A percentile compares a stretch with the other conserved stretches of the same genome.
phyloP scores from a whole-genome alignment of 2,797 vertebrate genomes.

The Mus minutoides region DNA sequence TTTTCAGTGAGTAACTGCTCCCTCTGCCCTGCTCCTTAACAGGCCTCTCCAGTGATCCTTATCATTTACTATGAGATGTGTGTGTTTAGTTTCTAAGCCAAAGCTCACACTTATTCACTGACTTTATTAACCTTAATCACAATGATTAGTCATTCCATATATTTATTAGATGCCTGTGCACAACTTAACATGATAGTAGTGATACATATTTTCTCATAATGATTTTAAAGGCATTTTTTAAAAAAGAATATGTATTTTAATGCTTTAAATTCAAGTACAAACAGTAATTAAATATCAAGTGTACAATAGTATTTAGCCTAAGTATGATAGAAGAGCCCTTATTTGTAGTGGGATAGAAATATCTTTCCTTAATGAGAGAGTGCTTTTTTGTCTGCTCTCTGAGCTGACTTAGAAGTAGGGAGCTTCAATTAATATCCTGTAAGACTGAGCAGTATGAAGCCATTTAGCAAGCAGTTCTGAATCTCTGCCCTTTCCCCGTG shows the following conservation, averaged over 20 bases:
- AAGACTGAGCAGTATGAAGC: background rate
- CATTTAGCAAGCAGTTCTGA: slow-evolving; percentile 34
- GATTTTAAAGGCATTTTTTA: slow-evolving; percentile 41
- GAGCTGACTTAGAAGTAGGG: slow-evolving; percentile 48
- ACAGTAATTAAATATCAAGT: slow-evolving; percentile 42
- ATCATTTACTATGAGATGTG: slow-evolving; percentile 79
- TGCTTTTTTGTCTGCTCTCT: slow-evolving; percentile 50
- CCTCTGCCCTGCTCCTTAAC: slow-evolving; percentile 81
- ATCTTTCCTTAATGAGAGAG: slow-evolving; percentile 36
- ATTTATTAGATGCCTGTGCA: slow-evolving; percentile 73
- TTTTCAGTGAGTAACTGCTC: slow-evolving; percentile 84
- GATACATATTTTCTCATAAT: slow-evolving; percentile 53
- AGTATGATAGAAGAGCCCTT: slow-evolving; percentile 56
- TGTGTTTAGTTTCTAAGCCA: slow-evolving; percentile 68
- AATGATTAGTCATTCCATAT: slow-evolving; percentile 78
- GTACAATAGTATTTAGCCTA: background rate
- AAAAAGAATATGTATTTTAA: background rate
- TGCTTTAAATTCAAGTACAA: slow-evolving; percentile 58
- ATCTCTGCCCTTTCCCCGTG: slow-evolving; percentile 43
- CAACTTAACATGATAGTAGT: background rate
- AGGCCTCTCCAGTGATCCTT: slow-evolving; percentile 80
- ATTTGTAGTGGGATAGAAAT: slow-evolving; percentile 27
- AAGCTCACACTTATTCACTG: slow-evolving; percentile 65
- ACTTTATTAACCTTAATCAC: slow-evolving; percentile 80
- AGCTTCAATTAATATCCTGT: slow-evolving; percentile 58